Evolutionary conservation across 2,113 vertebrate genomes (phyloP).

Genomic region (Verasper variegatus): DNA sequence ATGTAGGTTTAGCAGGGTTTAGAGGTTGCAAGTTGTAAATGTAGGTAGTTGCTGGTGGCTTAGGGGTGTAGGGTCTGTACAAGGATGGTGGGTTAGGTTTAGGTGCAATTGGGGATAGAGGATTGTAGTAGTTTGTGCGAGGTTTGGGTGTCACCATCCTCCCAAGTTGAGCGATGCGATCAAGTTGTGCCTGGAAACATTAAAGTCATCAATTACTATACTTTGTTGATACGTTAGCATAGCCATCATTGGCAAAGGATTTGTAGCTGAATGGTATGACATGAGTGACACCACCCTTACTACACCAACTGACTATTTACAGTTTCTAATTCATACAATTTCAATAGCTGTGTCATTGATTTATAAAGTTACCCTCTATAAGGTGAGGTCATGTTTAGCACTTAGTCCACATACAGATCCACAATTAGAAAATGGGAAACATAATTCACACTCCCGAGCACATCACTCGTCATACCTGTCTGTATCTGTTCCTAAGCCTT

Average conservation of each 20-base stretch:
- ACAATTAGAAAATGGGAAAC: not conserved
- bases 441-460: not conserved
- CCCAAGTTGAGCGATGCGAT: conserved; percentile 76
- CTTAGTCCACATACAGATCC: not conserved
- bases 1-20: conserved; percentile 41
- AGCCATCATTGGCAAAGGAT: not conserved
- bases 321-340: not conserved
- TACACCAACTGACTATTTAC: not conserved
- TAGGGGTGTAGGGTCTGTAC: conserved; percentile 34
- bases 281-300: not conserved
- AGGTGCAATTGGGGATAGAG: conserved; percentile 20
- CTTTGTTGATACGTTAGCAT: not conserved
- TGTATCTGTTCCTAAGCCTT: conserved; percentile 81
- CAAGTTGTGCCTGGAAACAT: conserved; percentile 72
- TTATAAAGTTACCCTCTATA: no score
- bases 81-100: conserved; percentile 30
- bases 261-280: not conserved
- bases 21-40: conserved; percentile 38
- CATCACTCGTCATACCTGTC: conserved; percentile 66
- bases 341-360: no score
- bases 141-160: conserved; percentile 77
- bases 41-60: conserved; percentile 44
- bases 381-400: no score
- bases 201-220: conserved; percentile 2
- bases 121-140: conserved; percentile 42